A percentile compares a stretch with the other conserved stretches of the same genome.
phyloP scores from a whole-genome alignment of 2,888 invertebrate species.

The Ariolimax columbianus region DNA sequence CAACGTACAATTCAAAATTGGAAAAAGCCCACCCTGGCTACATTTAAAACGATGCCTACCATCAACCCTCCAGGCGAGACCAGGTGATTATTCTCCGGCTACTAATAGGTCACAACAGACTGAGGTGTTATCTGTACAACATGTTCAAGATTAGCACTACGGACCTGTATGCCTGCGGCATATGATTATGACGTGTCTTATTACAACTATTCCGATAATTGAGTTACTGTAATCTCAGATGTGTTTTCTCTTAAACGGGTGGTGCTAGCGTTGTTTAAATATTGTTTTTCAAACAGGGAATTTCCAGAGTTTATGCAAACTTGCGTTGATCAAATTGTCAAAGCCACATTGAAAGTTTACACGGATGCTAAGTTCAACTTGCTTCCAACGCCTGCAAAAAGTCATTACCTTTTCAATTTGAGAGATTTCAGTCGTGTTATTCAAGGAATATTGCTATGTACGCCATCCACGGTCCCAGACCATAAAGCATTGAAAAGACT shows the following conservation, averaged over 20 bases:
- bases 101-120: no score
- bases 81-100: no score
- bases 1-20: no score
- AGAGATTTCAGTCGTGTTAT: conserved; percentile 92
- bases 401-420: conserved; percentile 79
- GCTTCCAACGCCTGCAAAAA: conserved; percentile 79
- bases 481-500: conserved; percentile 90
- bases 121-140: no score
- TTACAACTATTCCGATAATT: no score
- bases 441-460: conserved; percentile 90
- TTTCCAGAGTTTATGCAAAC: conserved; percentile 96
- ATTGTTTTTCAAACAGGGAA: conserved; percentile 83
- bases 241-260: not conserved
- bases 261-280: not conserved
- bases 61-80: no score
- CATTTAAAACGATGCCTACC: no score
- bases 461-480: conserved; percentile 93
- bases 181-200: no score
- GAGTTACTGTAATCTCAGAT: not conserved
- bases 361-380: conserved; percentile 77
- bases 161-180: no score
- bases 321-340: conserved; percentile 90
- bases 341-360: conserved; percentile 77
- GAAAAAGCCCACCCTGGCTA: no score
- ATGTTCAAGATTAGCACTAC: no score